Base-by-base conservation (phyloP, 2,888 invertebrate genomes). In the Alloscopus bannaensis region DNA sequence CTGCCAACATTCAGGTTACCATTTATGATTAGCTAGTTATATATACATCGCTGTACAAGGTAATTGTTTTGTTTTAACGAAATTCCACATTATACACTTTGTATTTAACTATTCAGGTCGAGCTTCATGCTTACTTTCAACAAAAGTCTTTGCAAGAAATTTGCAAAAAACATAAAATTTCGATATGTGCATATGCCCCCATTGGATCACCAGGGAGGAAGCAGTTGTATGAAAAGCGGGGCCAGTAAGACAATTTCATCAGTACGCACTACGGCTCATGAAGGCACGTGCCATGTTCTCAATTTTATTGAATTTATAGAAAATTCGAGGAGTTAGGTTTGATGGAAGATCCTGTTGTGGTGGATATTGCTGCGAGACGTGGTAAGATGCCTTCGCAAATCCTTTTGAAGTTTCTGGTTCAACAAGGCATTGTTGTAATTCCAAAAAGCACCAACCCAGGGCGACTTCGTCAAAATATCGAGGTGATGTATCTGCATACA, bases 401-500 rank as follows among this genome's bases (percentile, higher is more conserved):
- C 36, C 88, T 94, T 36, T 88, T 97, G 1, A 91, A 93, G 62
- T 93, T 93, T 88, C 90, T 92, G 18, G 86, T 94, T 11, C 94
- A 96, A 87, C 91, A 91, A 60, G 93, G 60, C 3, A 88, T 95
- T 42, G 91, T 91, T 3, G 92, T 92, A 31, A 95, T 97, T 87
- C 96, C 96, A 2, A 97, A 97, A 88, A 96, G 95, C 87, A 93
- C 93, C 1, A 93, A 93, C 88, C 89, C 92, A 0, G 87, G 89
- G 11, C 91, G 96, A 80, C 91, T 97, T 20, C 90, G 90, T 86
- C 91, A 94, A 89, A 97, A 97, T 87, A 90, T 95, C 42, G 89
- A 93, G 76, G 88, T 95, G 3, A 20, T 2, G 13, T 36, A 8
- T 6, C 36, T 8, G 36, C 36, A 36, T 36, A 13, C 36, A 36